Percentiles rank a stretch among this genome's conserved stretches.
phyloP scores from a whole-genome alignment of 2,113 vertebrate species.

The western clawed frog (Xenopus tropicalis) region DNA sequence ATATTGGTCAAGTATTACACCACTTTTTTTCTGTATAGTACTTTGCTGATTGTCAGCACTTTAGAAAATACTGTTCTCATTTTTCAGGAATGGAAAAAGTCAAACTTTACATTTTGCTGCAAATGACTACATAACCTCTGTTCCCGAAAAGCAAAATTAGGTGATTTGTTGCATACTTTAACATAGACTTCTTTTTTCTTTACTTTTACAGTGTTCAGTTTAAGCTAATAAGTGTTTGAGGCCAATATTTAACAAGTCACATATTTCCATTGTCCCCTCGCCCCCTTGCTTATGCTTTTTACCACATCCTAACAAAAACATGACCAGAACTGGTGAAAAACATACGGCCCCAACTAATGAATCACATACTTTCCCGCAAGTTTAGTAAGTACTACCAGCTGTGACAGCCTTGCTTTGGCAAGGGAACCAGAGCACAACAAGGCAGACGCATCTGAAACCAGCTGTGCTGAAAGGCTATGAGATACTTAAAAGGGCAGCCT shows the following conservation, averaged over 20 bases:
- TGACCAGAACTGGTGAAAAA: slow-evolving; percentile 93
- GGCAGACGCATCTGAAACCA: slow-evolving; percentile 89
- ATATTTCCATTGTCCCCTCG: slow-evolving; percentile 80
- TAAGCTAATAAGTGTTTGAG: slow-evolving; percentile 79
- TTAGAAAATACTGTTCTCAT: slow-evolving; percentile 3
- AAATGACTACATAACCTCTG: slow-evolving; percentile 59
- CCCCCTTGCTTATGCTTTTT: slow-evolving; percentile 96
- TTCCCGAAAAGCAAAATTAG: slow-evolving; percentile 67
- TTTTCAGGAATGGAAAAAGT: slow-evolving; percentile 5
- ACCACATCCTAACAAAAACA: slow-evolving; percentile 99
- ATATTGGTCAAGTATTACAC: background rate
- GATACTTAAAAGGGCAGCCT: slow-evolving; percentile 59
- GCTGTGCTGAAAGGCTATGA: slow-evolving; percentile 89
- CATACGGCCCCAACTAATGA: slow-evolving; percentile 96
- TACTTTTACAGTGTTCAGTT: slow-evolving; percentile 70
- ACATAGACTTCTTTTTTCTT: slow-evolving; percentile 67
- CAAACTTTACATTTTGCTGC: slow-evolving; percentile 47
- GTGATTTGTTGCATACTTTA: slow-evolving; percentile 82
- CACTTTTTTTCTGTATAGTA: background rate
- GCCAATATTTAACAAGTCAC: slow-evolving; percentile 89
- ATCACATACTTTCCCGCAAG: slow-evolving; percentile 96
- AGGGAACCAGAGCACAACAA: slow-evolving; percentile 66
- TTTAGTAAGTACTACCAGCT: slow-evolving; percentile 99
- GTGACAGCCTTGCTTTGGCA: slow-evolving; percentile 89
- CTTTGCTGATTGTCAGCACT: background rate